Evolutionary conservation across 1,140 invertebrate species (phyloP), one percentile per base, ranked within the genome.

Genomic region (Apocrypta bakeri): DNA sequence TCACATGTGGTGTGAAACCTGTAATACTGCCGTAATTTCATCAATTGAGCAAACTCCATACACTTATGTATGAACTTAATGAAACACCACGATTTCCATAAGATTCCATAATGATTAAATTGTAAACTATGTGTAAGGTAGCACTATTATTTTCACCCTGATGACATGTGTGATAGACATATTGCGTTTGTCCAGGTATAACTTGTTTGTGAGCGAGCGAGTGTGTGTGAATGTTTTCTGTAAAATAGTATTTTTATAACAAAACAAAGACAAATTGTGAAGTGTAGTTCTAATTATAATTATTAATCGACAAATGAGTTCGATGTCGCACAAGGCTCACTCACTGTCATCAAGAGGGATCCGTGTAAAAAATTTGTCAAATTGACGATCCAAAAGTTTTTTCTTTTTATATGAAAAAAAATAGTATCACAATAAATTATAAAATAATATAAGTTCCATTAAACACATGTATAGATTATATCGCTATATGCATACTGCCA

Each of bases 211-310:
- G 79, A 71, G 56, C 74, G 74, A 82, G 40, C 71, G 27, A 74
- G 31, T 37, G 79, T 77, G 81, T 84, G 76, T 77, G 82, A 83
- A 77, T 87, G 84, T 85, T 79, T 29, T 80, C 84, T 91, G 89
- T 90, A 90, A 91, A 89, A 90, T 90, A 91, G 88, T 91, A 91
- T 91, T 91, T 91, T 90, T 91, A 91, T 90, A 91, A 88, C 66
- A 85, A 86, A 85, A 84, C 21, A 80, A 82, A 85, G 48, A 84
- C 21, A 77, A 63, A 79, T 83, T 85, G 80, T 76, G 69, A 83
- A 37, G 73, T 84, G 69, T 84, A 86, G 81, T 84, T 76, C 72
- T 86, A 69, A 84, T 75, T 74, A 40, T 76, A 69, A 80, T 74
- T 80, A 71, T 31, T 40, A 76, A 76, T 48, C 7, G 68, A 66